phyloP scores from a whole-genome alignment of 2,888 invertebrate genomes.

The Graphium colonna region DNA sequence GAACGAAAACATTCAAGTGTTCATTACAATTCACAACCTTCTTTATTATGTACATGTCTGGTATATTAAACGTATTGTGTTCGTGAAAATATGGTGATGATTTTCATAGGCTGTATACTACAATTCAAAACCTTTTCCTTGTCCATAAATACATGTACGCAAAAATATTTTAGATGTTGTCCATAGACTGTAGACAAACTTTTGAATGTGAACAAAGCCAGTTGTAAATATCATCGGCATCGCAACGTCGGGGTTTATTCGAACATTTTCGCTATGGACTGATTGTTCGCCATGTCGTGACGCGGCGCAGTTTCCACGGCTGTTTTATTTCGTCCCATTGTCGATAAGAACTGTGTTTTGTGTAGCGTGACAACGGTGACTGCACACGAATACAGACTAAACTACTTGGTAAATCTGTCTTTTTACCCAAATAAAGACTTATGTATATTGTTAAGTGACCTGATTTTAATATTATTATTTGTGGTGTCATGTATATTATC shows the following conservation, averaged over 20 bases:
- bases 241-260: slow-evolving; percentile 11
- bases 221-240: no score
- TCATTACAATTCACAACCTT: no score
- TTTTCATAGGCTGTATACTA: no score
- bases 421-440: slow-evolving; percentile 9
- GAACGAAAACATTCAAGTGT: no score
- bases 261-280: slow-evolving; percentile 26
- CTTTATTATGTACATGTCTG: no score
- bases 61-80: no score
- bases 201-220: not conserved
- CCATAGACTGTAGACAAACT: no score
- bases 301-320: slow-evolving; percentile 42
- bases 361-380: slow-evolving; percentile 16
- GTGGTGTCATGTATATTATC: no score
- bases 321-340: slow-evolving; percentile 46
- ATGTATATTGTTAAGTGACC: slow-evolving; percentile 1
- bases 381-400: slow-evolving; percentile 10
- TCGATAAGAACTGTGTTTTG: slow-evolving; percentile 40
- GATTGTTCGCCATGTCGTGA: slow-evolving; percentile 52
- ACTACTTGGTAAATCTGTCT: slow-evolving; percentile 4
- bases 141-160: not conserved
- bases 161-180: no score
- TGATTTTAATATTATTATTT: no score
- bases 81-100: no score
- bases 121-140: not conserved